Conservation (phyloP, 1,140 invertebrate genomes). For the Cydia pomonella region DNA sequence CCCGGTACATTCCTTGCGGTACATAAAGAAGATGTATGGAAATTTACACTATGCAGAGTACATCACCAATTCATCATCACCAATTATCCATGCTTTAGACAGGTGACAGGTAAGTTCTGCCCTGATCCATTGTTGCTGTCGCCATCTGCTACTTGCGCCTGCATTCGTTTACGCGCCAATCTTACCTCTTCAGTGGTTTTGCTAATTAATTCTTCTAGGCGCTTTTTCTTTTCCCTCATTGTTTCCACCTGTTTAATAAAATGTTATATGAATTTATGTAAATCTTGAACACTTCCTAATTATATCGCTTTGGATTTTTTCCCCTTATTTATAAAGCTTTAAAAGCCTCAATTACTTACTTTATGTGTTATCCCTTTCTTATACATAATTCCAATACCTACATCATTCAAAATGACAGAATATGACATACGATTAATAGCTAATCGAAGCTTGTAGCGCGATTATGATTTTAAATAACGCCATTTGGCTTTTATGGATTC, state of each 20-base stretch:
- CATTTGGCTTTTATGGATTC: no score
- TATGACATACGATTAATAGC: neutral
- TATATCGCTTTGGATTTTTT: no score
- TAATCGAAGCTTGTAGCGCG: conserved; percentile 24
- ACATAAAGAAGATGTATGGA: no score
- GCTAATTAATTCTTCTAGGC: conserved; percentile 50
- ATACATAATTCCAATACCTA: no score
- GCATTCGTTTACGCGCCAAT: conserved; percentile 48
- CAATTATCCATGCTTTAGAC: neutral
- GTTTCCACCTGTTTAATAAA: conserved; percentile 49
- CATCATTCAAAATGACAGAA: no score
- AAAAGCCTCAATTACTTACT: no score
- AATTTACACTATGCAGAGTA: no score
- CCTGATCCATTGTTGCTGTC: neutral
- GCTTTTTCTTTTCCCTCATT: conserved; percentile 53
- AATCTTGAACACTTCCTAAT: conserved; percentile 23
- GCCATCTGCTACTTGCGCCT: conserved; percentile 34
- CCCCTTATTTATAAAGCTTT: neutral
- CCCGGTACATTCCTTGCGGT: no score
- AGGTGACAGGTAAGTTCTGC: neutral
- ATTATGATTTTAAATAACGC: no score
- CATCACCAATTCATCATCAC: no score
- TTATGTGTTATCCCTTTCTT: no score
- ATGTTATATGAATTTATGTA: conserved; percentile 13
- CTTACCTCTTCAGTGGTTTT: conserved; percentile 50